phyloP scores from a whole-genome alignment of 2,113 vertebrate genomes.

The Prunella fulvescens region DNA sequence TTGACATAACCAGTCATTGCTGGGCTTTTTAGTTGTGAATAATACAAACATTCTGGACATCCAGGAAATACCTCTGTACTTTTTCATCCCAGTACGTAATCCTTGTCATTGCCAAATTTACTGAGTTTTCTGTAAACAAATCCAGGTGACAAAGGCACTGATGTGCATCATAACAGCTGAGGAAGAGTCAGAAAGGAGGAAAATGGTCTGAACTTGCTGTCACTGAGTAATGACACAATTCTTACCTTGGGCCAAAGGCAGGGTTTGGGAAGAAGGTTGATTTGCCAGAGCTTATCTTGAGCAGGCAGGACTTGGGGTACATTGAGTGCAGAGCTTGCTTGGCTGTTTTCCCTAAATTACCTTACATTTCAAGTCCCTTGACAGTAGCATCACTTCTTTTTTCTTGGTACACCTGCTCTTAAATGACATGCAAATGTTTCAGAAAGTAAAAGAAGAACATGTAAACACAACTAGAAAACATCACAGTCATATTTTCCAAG shows the following conservation, averaged over 20 bases:
- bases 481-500: not conserved
- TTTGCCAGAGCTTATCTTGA: not conserved
- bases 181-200: not conserved
- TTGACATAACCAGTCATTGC: not conserved
- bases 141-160: not conserved
- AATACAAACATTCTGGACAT: not conserved
- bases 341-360: not conserved
- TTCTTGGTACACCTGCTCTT: not conserved
- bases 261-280: not conserved
- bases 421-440: not conserved
- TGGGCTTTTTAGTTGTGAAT: not conserved
- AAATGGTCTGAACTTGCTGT: not conserved
- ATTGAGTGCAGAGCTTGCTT: not conserved
- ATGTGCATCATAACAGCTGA: not conserved
- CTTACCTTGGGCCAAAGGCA: not conserved
- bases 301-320: not conserved
- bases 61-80: slow-evolving; percentile 31
- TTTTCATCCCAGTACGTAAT: not conserved
- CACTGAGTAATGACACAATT: not conserved
- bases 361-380: not conserved
- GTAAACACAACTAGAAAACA: not conserved
- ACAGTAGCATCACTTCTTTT: not conserved
- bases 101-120: not conserved
- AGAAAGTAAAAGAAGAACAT: not conserved
- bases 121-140: not conserved